These are phyloP conservation scores for Vanessa cardui DNA, from an alignment of 2,888 invertebrate species.

Conservation along the genomic window DNA sequence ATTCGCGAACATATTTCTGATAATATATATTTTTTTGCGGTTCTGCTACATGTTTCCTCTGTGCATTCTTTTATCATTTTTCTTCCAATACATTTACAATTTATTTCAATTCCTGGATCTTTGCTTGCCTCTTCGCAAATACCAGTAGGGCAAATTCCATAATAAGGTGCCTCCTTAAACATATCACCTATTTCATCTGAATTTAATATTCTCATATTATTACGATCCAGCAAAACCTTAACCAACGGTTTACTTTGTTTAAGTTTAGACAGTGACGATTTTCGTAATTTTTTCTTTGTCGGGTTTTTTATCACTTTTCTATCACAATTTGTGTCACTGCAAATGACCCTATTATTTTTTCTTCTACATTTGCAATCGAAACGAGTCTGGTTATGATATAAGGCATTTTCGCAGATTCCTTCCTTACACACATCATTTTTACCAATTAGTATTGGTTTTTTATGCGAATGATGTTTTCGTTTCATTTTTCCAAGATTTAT, in stretches of 20 bases:
- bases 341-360: slow-evolving; percentile 41
- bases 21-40: slow-evolving; percentile 27
- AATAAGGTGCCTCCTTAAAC: slow-evolving; percentile 8
- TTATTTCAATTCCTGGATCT: slow-evolving; percentile 26
- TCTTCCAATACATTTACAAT: slow-evolving; percentile 42
- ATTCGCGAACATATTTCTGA: slow-evolving; percentile 36
- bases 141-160: slow-evolving; percentile 40
- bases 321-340: slow-evolving; percentile 48
- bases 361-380: slow-evolving; percentile 46
- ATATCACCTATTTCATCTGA: slow-evolving; percentile 44
- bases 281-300: slow-evolving; percentile 22
- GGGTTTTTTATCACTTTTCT: slow-evolving; percentile 7
- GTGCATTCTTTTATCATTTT: slow-evolving; percentile 38
- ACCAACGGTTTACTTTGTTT: slow-evolving; percentile 39
- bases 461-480: slow-evolving; percentile 39
- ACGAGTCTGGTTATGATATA: slow-evolving; percentile 43
- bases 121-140: slow-evolving; percentile 35
- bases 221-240: slow-evolving; percentile 49
- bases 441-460: slow-evolving; percentile 17
- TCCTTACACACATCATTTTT: slow-evolving; percentile 39
- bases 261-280: slow-evolving; percentile 25
- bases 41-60: slow-evolving; percentile 32
- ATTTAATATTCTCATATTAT: slow-evolving; percentile 54
- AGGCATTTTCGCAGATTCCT: slow-evolving; percentile 45
- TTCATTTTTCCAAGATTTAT: slow-evolving; percentile 40